Base-by-base conservation (phyloP, 2,113 vertebrate genomes). In the Mohoua ochrocephala region DNA sequence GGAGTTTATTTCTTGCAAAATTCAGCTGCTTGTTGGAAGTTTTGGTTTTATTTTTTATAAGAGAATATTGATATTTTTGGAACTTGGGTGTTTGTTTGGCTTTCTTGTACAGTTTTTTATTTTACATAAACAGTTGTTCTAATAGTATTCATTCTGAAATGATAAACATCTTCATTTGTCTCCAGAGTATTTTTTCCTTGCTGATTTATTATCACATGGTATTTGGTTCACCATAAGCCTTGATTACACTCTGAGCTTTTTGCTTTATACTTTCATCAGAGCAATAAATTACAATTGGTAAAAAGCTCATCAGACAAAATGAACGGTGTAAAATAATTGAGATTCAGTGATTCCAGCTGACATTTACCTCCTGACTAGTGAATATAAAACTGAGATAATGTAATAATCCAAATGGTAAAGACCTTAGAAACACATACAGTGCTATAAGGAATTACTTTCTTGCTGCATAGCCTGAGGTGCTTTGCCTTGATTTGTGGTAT, bases 311-410 rank as follows among this genome's bases (percentile, higher is more conserved):
- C 12, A 85, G 93, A 82, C 56, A 84, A 94, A 93, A 95, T 71
- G 56, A 87, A 77, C 82, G 28, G 18, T 89, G 18, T 69, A 79
- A 77, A 85, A 68, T 93, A 91, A 83, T 37, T 26, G 53, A 89
- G 68, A 93, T 69, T 83, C 53, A 60, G 0, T 80, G 39, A 96
- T 93, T 97, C 60, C 81, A 75, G 21, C 33, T 95, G 89, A 89
- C 92, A 96, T 97, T 97, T 97, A 77, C 41, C 83, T 98, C 86
- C 54, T 91, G 52, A 96, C 63, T 87, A 88, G 68, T 91, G 81
- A 89, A 83, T 95, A 60, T 89, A 81, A 96, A 97, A 74, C 59
- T 88, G 87, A 88, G 39, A 71, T 86, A 85, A 93, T 96, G 57
- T 87, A 96, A 95, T 97, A 80, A 93, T 74, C 35, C 56, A 92